Conservation (phyloP, 2,888 invertebrate species). For the Drosophila diplacantha region DNA sequence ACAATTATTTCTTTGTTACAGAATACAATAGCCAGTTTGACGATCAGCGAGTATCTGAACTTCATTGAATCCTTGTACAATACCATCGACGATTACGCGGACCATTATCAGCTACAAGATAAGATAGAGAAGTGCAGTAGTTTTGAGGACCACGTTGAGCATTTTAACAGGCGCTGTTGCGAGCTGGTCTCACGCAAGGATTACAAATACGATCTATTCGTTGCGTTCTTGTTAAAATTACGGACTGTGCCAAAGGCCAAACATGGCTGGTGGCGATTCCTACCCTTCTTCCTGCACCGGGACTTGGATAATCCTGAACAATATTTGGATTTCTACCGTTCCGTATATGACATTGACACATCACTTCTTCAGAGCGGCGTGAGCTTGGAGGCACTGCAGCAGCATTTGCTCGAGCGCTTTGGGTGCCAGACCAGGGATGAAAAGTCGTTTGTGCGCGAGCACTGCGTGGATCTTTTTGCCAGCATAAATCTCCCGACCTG, state of each 20-base stretch:
- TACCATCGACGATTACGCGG: slow-evolving; percentile 44
- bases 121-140: slow-evolving; percentile 38
- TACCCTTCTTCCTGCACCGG: slow-evolving; percentile 36
- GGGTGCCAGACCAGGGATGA: slow-evolving; percentile 46
- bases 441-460: slow-evolving; percentile 46
- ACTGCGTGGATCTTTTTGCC: slow-evolving; percentile 53
- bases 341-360: slow-evolving; percentile 43
- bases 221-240: slow-evolving; percentile 32
- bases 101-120: slow-evolving; percentile 16
- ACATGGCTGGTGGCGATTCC: slow-evolving; percentile 60
- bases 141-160: slow-evolving; percentile 2
- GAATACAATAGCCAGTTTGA: slow-evolving; percentile 47
- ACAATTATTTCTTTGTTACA: slow-evolving; percentile 2
- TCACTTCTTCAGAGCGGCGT: slow-evolving; percentile 5
- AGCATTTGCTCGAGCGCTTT: slow-evolving; percentile 41
- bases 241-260: slow-evolving; percentile 30
- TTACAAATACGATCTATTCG: background rate
- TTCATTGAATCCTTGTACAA: slow-evolving; percentile 69
- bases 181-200: slow-evolving; percentile 29
- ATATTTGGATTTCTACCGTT: slow-evolving; percentile 37
- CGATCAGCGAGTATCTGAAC: slow-evolving; percentile 59
- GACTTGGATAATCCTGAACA: slow-evolving; percentile 5
- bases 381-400: slow-evolving; percentile 14
- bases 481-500: slow-evolving; percentile 31
- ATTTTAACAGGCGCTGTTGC: slow-evolving; percentile 46